Evolutionary conservation across 2,888 invertebrate genomes (phyloP).

Genomic region (Aspidiotus destructor): DNA sequence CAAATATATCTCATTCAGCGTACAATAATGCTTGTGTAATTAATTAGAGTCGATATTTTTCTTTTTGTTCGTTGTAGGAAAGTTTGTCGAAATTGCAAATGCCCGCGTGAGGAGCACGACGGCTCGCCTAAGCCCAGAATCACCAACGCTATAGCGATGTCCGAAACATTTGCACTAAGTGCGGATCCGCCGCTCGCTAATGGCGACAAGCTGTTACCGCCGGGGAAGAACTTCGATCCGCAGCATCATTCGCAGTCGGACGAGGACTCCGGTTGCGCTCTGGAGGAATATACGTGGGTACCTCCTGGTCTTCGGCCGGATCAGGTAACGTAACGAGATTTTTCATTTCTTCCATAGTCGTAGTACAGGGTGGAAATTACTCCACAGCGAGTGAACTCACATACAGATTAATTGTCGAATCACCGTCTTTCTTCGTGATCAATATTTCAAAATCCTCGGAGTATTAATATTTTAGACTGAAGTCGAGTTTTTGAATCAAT

Average conservation of each 20-base stretch:
- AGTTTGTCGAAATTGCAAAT: conserved; percentile 73
- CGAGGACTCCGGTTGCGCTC: conserved; percentile 93
- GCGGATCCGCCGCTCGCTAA: conserved; percentile 36
- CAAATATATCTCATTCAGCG: too few relatives aligned
- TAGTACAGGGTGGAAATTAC: too few relatives aligned
- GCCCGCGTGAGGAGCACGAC: conserved; percentile 48
- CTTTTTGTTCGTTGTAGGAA: conserved; percentile 54
- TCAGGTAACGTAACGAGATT: conserved; percentile 58
- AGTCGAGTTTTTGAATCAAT: too few relatives aligned
- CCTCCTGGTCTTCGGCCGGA: conserved; percentile 92
- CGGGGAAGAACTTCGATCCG: conserved; percentile 54
- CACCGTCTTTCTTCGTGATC: too few relatives aligned
- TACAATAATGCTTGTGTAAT: too few relatives aligned
- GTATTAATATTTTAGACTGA: too few relatives aligned
- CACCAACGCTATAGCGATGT: conserved; percentile 13
- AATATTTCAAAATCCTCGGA: too few relatives aligned
- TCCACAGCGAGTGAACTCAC: too few relatives aligned
- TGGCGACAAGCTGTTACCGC: conserved; percentile 49
- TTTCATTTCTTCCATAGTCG: not conserved
- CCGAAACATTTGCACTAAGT: conserved; percentile 36
- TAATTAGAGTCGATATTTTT: not conserved
- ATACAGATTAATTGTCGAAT: too few relatives aligned
- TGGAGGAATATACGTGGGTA: conserved; percentile 98
- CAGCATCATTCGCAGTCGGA: conserved; percentile 86
- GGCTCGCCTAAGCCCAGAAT: not conserved